phyloP scores from a whole-genome alignment of 2,888 invertebrate species.

The Leptopilina myrica region DNA sequence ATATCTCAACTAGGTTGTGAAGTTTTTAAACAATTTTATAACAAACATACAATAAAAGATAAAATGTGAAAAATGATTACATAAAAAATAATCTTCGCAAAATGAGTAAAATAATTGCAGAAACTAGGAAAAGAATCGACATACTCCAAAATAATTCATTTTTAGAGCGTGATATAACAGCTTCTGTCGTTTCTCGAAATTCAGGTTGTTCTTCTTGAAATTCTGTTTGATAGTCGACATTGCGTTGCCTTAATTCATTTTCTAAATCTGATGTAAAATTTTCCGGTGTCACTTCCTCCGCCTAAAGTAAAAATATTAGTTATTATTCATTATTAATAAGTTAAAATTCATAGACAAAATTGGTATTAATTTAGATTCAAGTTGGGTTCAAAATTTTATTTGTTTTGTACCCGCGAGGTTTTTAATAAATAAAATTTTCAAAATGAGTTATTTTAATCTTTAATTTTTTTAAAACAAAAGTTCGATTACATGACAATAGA shows the following conservation, averaged over 20 bases:
- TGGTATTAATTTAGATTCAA: no score
- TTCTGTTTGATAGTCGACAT: conserved; percentile 67
- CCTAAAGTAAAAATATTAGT: conserved; percentile 56
- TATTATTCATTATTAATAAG: conserved; percentile 45
- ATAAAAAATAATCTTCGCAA: conserved; percentile 78
- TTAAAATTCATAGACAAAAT: no score
- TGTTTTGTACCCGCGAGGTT: no score
- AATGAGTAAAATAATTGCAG: conserved; percentile 77
- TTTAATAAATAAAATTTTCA: no score
- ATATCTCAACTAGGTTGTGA: no score
- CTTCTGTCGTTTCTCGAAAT: conserved; percentile 67
- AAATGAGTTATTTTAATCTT: no score
- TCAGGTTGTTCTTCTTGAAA: conserved; percentile 68
- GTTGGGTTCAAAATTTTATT: no score
- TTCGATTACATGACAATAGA: no score
- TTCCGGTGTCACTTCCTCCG: conserved; percentile 65
- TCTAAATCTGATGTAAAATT: conserved; percentile 59
- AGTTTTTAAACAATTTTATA: no score
- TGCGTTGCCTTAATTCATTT: conserved; percentile 67
- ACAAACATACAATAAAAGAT: no score
- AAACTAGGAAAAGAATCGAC: conserved; percentile 76
- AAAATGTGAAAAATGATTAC: conserved; percentile 60
- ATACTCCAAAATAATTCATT: conserved; percentile 78
- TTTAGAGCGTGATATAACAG: conserved; percentile 71
- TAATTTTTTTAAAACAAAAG: no score